A percentile compares a stretch with the other conserved stretches of the same genome.
phyloP scores from a whole-genome alignment of 2,113 vertebrate genomes.

The Xiphorhynchus elegans region DNA sequence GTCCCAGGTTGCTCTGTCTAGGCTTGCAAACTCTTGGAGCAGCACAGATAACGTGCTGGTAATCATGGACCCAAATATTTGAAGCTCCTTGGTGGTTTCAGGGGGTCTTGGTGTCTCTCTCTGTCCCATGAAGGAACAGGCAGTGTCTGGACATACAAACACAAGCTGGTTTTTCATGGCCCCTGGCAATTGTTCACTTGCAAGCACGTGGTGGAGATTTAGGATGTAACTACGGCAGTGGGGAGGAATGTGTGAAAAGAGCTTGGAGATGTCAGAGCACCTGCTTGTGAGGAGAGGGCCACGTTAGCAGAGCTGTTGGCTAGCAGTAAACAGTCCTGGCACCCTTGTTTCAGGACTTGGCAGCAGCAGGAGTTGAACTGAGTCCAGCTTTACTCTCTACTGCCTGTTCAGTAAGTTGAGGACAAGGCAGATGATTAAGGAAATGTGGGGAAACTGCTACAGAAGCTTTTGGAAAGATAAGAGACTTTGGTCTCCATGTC shows the following conservation, averaged over 20 bases:
- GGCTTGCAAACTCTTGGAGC: neutral
- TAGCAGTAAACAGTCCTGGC: conserved; percentile 64
- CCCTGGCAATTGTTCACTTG: neutral
- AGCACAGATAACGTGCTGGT: accelerated
- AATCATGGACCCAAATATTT: neutral
- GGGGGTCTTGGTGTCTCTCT: neutral
- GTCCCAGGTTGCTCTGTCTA: neutral
- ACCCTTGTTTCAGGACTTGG: conserved; percentile 68
- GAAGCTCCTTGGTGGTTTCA: neutral
- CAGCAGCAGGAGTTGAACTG: conserved; percentile 45
- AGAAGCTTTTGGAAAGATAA: conserved; percentile 71
- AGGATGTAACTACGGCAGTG: neutral
- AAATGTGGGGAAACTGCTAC: conserved; percentile 69
- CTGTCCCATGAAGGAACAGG: accelerated
- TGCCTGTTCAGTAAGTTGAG: conserved; percentile 69
- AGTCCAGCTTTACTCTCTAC: conserved; percentile 65
- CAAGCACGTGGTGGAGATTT: neutral
- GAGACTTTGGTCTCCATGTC: conserved; percentile 69
- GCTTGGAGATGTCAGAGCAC: conserved; percentile 53
- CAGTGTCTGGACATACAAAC: neutral
- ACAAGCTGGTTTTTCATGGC: accelerated
- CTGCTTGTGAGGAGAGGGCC: conserved; percentile 44
- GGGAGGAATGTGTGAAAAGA: conserved; percentile 50
- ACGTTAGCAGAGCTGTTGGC: conserved; percentile 50
- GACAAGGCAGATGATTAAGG: conserved; percentile 72